Percentiles rank a stretch among this genome's conserved stretches.
Conservation (phyloP, 2,888 invertebrate genomes). For the Athalia rosae region DNA sequence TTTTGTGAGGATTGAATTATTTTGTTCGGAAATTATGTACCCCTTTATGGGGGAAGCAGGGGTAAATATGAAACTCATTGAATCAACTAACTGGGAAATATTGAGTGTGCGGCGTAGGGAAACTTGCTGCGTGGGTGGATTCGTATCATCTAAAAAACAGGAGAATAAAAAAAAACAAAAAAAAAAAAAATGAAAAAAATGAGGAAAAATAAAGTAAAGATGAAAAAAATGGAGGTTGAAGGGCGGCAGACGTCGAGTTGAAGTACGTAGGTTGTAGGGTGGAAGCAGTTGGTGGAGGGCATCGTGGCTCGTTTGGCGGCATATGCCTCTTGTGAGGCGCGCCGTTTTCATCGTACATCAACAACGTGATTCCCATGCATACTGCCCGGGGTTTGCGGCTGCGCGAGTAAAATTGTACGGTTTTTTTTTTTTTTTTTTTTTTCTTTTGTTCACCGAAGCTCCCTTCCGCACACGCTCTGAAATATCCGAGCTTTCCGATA, state of each 20-base stretch:
- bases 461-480: constrained; percentile 49
- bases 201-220: too few species aligned
- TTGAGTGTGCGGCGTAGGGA: too few species aligned
- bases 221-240: background rate
- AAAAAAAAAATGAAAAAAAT: too few species aligned
- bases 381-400: constrained; percentile 53
- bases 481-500: constrained; percentile 50
- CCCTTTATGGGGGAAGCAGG: too few species aligned
- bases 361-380: constrained; percentile 70
- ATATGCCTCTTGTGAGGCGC: constrained; percentile 59
- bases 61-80: too few species aligned
- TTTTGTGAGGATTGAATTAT: too few species aligned
- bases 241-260: constrained; percentile 51
- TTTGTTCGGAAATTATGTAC: too few species aligned
- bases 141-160: too few species aligned
- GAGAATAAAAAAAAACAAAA: too few species aligned
- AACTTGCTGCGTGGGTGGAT: too few species aligned
- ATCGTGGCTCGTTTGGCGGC: constrained; percentile 51
- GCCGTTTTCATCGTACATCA: constrained; percentile 62
- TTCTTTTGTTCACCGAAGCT: constrained; percentile 42
- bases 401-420: constrained; percentile 50
- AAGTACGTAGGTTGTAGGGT: constrained; percentile 45
- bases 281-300: constrained; percentile 47
- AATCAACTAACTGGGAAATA: too few species aligned
- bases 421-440: constrained; percentile 48